Evolutionary conservation across 2,888 invertebrate species (phyloP).

Genomic region (Eueremaeus valkanovi): DNA sequence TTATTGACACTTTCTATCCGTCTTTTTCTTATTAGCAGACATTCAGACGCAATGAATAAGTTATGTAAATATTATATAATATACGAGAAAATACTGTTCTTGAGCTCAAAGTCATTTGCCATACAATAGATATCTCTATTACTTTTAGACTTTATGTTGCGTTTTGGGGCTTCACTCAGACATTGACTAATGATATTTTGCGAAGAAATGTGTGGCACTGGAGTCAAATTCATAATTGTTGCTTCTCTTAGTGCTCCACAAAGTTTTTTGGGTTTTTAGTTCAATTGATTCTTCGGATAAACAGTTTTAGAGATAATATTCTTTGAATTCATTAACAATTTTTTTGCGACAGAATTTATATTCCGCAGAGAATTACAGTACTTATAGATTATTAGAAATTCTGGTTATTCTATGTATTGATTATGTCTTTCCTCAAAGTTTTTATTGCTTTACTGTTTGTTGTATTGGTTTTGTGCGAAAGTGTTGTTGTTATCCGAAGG

Average conservation of each 20-base stretch:
- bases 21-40: background rate
- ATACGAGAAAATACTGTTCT: too few relatives aligned
- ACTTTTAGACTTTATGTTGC: too few relatives aligned
- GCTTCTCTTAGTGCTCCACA: background rate
- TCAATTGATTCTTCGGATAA: constrained; percentile 2
- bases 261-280: constrained; percentile 22
- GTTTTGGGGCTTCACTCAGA: too few relatives aligned
- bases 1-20: background rate
- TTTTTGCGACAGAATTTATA: background rate
- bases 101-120: constrained; percentile 6
- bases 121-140: background rate
- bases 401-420: background rate
- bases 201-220: constrained; percentile 26
- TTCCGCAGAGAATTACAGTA: background rate
- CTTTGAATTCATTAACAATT: background rate
- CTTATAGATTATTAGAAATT: background rate
- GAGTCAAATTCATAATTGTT: background rate
- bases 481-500: background rate
- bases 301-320: too few relatives aligned
- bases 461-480: background rate
- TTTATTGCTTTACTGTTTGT: background rate
- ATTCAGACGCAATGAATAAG: too few relatives aligned
- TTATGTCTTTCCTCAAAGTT: background rate
- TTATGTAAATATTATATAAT: too few relatives aligned
- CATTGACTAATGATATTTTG: background rate